These are phyloP conservation scores for Pygocentrus nattereri DNA, from an alignment of 2,797 vertebrate genomes.

Conservation along the genomic window DNA sequence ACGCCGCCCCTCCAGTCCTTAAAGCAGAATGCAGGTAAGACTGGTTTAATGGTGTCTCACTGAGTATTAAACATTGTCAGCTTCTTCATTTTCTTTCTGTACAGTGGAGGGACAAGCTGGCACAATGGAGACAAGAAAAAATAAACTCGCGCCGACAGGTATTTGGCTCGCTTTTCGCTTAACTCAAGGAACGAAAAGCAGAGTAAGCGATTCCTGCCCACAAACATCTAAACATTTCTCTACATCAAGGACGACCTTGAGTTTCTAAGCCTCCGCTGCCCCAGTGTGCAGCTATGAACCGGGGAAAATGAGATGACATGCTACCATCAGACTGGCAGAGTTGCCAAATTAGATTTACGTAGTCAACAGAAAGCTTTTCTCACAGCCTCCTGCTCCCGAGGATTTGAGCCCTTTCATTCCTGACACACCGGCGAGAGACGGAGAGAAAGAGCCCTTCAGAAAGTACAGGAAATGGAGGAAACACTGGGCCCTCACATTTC, in stretches of 20 bases:
- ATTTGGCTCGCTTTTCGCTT: conserved; percentile 45
- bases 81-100: neutral
- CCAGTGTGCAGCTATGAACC: neutral
- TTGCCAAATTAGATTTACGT: conserved; percentile 61
- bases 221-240: conserved; percentile 46
- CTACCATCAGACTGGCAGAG: conserved; percentile 48
- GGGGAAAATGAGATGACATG: conserved; percentile 49
- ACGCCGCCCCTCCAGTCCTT: neutral
- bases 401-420: conserved; percentile 53
- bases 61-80: conserved; percentile 2
- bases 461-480: neutral
- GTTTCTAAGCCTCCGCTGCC: conserved; percentile 20
- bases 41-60: neutral
- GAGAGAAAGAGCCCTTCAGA: neutral
- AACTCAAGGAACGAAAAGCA: conserved; percentile 62
- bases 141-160: conserved; percentile 37
- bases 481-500: conserved; percentile 64
- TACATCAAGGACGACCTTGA: conserved; percentile 54
- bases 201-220: conserved; percentile 53
- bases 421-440: conserved; percentile 26
- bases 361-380: conserved; percentile 65
- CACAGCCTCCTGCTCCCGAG: conserved; percentile 54
- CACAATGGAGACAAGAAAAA: neutral
- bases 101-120: neutral
- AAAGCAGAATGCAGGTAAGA: neutral